Base-by-base conservation (phyloP, 2,797 vertebrate genomes). In the Cyclura pinguis region DNA sequence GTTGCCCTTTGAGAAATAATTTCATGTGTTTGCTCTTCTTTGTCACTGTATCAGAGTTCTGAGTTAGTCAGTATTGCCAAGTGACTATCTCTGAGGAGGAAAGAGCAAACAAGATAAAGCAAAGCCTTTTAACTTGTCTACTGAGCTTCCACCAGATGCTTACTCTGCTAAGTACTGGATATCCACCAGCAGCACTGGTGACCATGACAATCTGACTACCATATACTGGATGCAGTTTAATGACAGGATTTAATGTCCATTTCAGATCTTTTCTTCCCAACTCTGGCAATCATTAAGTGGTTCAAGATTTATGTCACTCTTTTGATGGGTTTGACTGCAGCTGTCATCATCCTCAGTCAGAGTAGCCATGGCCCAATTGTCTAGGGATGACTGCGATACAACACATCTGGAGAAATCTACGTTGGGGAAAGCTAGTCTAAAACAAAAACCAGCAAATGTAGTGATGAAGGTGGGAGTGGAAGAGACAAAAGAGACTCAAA, bases 201-300 rank as follows among this genome's bases (percentile, higher is more conserved):
- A 73, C 14, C 2, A 76, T 88, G 93, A 89, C 73, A 87, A 74
- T 92, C 24, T 29, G 69, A 27, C 0, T 0, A 2, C 80, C 59
- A 62, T 55, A 81, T 50, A 69, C 0, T 78, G 55, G 2, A 7
- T 0, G 0, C 2, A 57, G 83, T 9, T 77, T 32, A 24, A 89
- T 67, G 76, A 76, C 32, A 88, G 80, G 20, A 22, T 0, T 13
- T 0, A 13, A 88, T 29, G 77, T 57, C n/a, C 64, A 59, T 74
- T 84, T 87, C n/a, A 55, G 72, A 87, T 24, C 73, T 52, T 80
- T 20, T 38, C 47, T 73, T 74, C 55, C 55, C 47, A 57, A 67
- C 69, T 42, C 9, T 72, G n/a, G 35, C 78, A 57, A 88, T 24
- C 32, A 29, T 82, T 24, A 47, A 80, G 83, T 0, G 0, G 0